Evolutionary conservation across 2,888 invertebrate genomes (phyloP), one percentile per base, ranked within the genome.

Genomic region (Gastrophysa polygoni): DNA sequence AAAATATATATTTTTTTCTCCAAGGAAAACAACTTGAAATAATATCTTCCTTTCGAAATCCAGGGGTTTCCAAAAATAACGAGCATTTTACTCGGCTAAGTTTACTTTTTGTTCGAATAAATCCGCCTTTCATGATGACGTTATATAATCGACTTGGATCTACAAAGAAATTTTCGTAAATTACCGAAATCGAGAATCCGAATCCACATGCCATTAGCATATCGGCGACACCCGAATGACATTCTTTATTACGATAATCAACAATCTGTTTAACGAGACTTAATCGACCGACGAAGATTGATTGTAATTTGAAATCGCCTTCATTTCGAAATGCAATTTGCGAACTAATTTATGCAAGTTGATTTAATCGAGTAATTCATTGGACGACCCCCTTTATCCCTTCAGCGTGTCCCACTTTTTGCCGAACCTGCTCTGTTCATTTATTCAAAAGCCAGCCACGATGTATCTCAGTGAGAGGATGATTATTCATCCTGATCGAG

Each of bases 201-300:
- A 17, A 61, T 61, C 57, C 50, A 46, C 61, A 61, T 61, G 48
- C 32, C 44, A 50, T 61, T 61, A 51, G 57, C 61, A 61, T 61
- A 57, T 57, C 24, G 18, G 38, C 28, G 34, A 34, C 44, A 34
- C 57, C 57, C 21, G 50, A 60, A 50, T 57, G 61, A 56, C 61
- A 61, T 61, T 50, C 57, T 56, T 61, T 56, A 57, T 61, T 46
- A 46, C 61, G 16, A 51, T 57, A 47, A 56, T 61, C 61, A 46
- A 50, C 50, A 51, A 57, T 57, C 61, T 34, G 34, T 44, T 50
- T 61, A 46, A 61, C 57, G 51, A 57, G 56, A 57, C 47, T 56
- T 47, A 57, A 61, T 61, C 61, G 50, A 8, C 29, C 20, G n/a
- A 38, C 14, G 49, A 55, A 46, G 52, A 52, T 8, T 52, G 46